Evolutionary conservation across 1,140 invertebrate species (phyloP).

Genomic region (Phortica variegata): DNA sequence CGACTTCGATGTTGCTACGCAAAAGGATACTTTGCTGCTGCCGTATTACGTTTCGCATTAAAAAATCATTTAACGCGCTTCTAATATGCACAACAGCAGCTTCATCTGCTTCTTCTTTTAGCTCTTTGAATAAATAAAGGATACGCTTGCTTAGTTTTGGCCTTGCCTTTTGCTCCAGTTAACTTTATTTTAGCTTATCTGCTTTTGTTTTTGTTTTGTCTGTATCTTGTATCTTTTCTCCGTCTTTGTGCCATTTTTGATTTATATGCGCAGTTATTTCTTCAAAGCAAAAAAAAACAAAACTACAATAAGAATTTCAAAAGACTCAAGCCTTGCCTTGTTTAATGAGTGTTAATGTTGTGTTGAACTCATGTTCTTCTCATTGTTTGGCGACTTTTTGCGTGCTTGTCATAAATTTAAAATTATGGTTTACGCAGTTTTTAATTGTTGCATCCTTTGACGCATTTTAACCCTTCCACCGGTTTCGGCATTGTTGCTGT

Average conservation of each 20-base stretch:
- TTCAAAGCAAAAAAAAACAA: too few relatives aligned
- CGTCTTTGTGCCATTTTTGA: constrained; percentile 12
- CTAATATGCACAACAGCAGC: constrained; percentile 11
- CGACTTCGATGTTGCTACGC: constrained; percentile 5
- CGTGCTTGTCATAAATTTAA: constrained; percentile 22
- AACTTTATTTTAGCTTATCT: constrained; percentile 10
- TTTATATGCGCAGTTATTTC: constrained; percentile 15
- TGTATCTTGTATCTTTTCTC: not conserved
- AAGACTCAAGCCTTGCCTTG: too few relatives aligned
- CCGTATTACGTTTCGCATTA: constrained; percentile 47
- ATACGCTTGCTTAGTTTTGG: too few relatives aligned
- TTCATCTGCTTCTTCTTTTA: too few relatives aligned
- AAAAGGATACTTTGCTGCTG: constrained; percentile 12
- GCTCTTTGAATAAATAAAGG: constrained; percentile 36
- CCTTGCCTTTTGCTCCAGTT: too few relatives aligned
- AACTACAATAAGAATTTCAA: too few relatives aligned
- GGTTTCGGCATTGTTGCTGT: too few relatives aligned
- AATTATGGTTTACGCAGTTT: too few relatives aligned
- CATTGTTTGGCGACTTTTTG: constrained; percentile 13
- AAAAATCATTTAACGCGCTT: constrained; percentile 48
- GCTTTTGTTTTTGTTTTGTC: not conserved
- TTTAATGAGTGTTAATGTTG: constrained; percentile 26
- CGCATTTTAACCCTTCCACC: not conserved
- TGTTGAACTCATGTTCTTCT: too few relatives aligned
- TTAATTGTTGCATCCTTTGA: constrained; percentile 10